Base-by-base conservation (phyloP, 2,113 vertebrate species). In the Todiramphus chloris region DNA sequence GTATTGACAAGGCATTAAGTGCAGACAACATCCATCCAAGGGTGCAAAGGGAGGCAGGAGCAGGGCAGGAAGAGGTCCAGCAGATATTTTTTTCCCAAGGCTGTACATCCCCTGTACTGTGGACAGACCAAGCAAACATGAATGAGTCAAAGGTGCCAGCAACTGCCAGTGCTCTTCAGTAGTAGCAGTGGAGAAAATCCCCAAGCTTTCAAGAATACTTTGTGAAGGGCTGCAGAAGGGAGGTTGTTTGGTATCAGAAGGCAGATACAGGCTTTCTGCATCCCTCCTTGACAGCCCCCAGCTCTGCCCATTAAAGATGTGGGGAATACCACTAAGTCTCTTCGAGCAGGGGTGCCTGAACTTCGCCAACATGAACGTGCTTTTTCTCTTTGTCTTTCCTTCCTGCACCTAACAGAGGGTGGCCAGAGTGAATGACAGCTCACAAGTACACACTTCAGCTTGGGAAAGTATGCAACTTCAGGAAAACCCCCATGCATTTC, bases 101-200 rank as follows among this genome's bases (percentile, higher is more conserved):
- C 89, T 23, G 4, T 11, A 31, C 5, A 0, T 64, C 6, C 37
- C 59, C 13, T 5, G 7, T 4, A 1, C 20, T 1, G 0, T 20
- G 63, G 53, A 44, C 3, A 3, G 41, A 62, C 43, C 35, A 64
- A 80, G 30, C 81, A 83, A 92, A 92, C 48, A 86, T 2, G 2
- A 46, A 64, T 10, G 21, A 94, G 23, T n/a, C 60, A 83, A 72
- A 78, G 64, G 44, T 2, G 0, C 30, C 75, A 83, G 80, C 37
- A 92, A 82, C 92, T 80, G 19, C 72, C 46, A 59, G 69, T 19
- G n/a, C 39, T 76, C 28, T 20, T 80, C 82, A 51, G 43, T 20
- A 55, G 58, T 41, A 67, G n/a, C 78, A 30, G 31, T 10, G 28
- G 41, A 79, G 87, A 93, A 80, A 83, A 88, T 33, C 78, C 35